Conservation (phyloP, 1,140 invertebrate species). For the Penaeus indicus region DNA sequence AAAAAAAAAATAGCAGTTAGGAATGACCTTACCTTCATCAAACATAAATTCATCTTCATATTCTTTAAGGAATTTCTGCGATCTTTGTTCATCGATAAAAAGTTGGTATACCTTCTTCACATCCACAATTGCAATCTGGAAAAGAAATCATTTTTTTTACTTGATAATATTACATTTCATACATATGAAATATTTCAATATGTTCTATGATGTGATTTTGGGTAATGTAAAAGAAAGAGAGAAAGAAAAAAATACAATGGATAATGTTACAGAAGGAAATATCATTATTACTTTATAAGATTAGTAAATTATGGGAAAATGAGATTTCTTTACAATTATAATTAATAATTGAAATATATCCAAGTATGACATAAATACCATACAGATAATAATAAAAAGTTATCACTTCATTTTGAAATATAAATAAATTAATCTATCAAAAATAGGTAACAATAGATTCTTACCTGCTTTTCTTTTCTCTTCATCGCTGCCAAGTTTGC, state of each 20-base stretch:
- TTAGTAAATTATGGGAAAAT: too few species aligned
- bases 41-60: slow-evolving; percentile 98
- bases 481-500: slow-evolving; percentile 89
- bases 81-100: slow-evolving; percentile 94
- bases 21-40: slow-evolving; percentile 70
- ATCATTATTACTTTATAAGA: too few species aligned
- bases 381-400: neutral
- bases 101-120: slow-evolving; percentile 95
- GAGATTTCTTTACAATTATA: neutral
- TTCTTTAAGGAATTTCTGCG: slow-evolving; percentile 93
- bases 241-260: neutral
- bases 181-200: neutral
- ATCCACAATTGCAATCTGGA: slow-evolving; percentile 85
- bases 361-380: neutral
- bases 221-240: neutral
- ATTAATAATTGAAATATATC: neutral
- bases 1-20: neutral
- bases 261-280: too few species aligned
- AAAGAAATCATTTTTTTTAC: slow-evolving; percentile 45
- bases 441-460: neutral
- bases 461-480: slow-evolving; percentile 84
- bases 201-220: neutral
- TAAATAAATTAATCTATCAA: too few species aligned
- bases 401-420: neutral
- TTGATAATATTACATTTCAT: neutral